These are phyloP conservation scores for Aselliscus stoliczkanus DNA, from an alignment of 2,797 vertebrate species.

Conservation along the genomic window DNA sequence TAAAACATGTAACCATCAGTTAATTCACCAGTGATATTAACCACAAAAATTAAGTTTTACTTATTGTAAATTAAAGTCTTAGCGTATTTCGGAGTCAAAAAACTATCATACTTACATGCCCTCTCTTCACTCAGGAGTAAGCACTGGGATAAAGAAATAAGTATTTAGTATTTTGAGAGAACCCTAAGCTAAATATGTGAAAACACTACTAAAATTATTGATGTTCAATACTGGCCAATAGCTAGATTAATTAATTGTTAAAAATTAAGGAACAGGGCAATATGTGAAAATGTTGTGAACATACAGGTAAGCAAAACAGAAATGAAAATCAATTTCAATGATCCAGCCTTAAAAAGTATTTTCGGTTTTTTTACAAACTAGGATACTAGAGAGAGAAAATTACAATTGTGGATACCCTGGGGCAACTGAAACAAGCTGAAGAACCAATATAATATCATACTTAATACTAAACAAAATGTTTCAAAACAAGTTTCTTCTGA, in stretches of 20 bases:
- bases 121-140: conserved; percentile 31
- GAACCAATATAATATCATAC: not conserved
- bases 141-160: conserved; percentile 42
- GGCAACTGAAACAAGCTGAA: conserved; percentile 7
- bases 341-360: not conserved
- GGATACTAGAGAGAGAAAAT: not conserved
- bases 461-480: conserved; percentile 39
- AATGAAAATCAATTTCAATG: not conserved
- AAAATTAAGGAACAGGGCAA: not conserved
- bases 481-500: conserved; percentile 7
- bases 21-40: conserved; percentile 11
- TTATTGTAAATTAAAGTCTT: conserved; percentile 35
- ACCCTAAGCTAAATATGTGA: not conserved
- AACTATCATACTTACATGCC: conserved; percentile 31
- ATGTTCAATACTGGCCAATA: not conserved
- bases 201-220: not conserved
- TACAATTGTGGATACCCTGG: not conserved
- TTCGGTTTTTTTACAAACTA: not conserved
- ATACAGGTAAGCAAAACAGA: not conserved
- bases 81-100: conserved; percentile 7
- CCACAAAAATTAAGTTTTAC: not conserved
- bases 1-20: not conserved
- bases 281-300: not conserved
- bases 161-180: not conserved
- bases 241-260: not conserved